These are phyloP conservation scores for Microtus richardsoni DNA, from an alignment of 2,113 vertebrate species.

Conservation along the genomic window DNA sequence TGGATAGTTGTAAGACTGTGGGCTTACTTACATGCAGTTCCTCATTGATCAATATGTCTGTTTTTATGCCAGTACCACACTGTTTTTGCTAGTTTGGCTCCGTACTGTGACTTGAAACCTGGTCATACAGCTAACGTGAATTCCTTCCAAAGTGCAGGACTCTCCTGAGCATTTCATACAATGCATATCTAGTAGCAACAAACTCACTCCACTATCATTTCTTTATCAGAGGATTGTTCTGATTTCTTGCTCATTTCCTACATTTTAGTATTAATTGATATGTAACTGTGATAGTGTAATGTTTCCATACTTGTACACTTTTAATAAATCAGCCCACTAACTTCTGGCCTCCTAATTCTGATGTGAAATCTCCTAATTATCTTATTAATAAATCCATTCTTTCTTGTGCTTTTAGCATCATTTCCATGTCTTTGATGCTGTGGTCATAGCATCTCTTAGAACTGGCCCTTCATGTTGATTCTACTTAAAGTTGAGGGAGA, in stretches of 20 bases:
- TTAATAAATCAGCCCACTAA: neutral
- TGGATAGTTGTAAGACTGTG: neutral
- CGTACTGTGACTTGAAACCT: neutral
- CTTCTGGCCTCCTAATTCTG: neutral
- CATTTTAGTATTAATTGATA: neutral
- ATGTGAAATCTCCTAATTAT: neutral
- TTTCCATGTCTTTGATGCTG: neutral
- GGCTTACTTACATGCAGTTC: neutral
- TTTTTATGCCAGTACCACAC: neutral
- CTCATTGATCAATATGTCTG: neutral
- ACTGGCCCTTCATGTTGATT: neutral
- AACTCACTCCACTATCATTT: neutral
- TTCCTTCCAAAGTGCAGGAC: neutral
- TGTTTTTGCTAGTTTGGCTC: neutral
- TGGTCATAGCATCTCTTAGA: neutral
- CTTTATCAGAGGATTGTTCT: neutral
- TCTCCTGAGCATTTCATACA: neutral
- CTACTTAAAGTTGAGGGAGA: neutral
- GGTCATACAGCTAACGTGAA: neutral
- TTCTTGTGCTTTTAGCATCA: neutral
- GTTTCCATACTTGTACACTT: neutral
- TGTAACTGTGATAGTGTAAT: neutral
- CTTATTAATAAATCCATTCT: neutral
- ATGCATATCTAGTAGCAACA: neutral
- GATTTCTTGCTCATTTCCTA: neutral